phyloP scores from a whole-genome alignment of 1,140 invertebrate species.

The Eumaeus atala region DNA sequence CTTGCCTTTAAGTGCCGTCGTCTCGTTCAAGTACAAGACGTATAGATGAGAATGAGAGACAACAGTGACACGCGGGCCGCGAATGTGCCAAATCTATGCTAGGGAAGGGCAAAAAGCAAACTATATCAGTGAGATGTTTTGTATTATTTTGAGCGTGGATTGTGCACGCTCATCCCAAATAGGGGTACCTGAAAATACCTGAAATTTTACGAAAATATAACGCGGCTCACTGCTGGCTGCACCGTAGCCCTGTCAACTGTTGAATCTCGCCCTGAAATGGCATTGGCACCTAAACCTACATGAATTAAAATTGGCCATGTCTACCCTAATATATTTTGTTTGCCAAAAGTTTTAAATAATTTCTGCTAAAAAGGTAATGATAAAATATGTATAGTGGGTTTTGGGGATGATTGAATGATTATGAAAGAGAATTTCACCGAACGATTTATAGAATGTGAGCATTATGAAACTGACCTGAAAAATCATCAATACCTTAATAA shows the following conservation, averaged over 20 bases:
- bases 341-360: not conserved
- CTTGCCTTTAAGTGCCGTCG: constrained; percentile 73
- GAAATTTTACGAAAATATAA: constrained; percentile 64
- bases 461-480: constrained; percentile 32
- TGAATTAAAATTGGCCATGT: constrained; percentile 25
- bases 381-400: not conserved
- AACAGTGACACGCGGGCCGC: constrained; percentile 75
- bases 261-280: constrained; percentile 70
- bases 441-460: constrained; percentile 7
- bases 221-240: constrained; percentile 64
- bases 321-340: not conserved
- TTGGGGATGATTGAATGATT: not conserved
- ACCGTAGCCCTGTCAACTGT: constrained; percentile 70
- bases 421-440: constrained; percentile 20
- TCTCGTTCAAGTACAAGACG: constrained; percentile 75
- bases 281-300: constrained; percentile 50
- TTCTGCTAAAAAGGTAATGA: not conserved
- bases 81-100: constrained; percentile 75
- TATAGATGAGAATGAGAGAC: constrained; percentile 75
- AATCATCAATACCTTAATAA: constrained; percentile 13
- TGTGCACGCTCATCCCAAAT: constrained; percentile 52
- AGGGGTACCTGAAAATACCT: constrained; percentile 70
- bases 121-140: constrained; percentile 72
- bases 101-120: constrained; percentile 76
- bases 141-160: constrained; percentile 49